Evolutionary conservation across 2,888 invertebrate species (phyloP).

Genomic region (Volucella zonaria): DNA sequence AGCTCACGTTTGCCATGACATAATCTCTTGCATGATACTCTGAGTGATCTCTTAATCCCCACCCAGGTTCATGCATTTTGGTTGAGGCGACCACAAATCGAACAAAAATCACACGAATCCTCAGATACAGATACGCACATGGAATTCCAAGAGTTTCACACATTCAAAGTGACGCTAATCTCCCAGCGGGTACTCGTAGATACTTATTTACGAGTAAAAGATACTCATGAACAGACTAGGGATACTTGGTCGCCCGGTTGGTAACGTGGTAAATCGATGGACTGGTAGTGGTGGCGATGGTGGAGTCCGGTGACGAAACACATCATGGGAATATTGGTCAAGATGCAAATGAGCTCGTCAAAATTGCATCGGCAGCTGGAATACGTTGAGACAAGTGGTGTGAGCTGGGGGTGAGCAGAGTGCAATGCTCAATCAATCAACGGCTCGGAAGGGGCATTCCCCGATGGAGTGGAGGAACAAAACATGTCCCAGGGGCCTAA

Average conservation of each 20-base stretch:
- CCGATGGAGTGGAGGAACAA: not conserved
- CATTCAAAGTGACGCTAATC: conserved; percentile 66
- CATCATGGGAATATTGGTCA: conserved; percentile 57
- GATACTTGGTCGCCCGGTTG: too few species aligned
- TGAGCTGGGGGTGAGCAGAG: conserved; percentile 59
- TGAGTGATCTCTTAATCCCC: conserved; percentile 66
- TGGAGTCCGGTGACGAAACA: conserved; percentile 47
- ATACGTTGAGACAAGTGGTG: conserved; percentile 64
- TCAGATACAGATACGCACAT: conserved; percentile 58
- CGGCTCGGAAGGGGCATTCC: conserved; percentile 27
- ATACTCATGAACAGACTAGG: not conserved
- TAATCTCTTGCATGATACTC: conserved; percentile 67
- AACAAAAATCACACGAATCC: conserved; percentile 38
- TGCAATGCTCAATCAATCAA: conserved; percentile 67
- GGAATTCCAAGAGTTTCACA: conserved; percentile 69
- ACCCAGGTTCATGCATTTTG: not conserved
- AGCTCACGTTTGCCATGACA: conserved; percentile 67
- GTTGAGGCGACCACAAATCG: conserved; percentile 27
- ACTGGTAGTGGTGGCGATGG: not conserved
- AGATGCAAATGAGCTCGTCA: conserved; percentile 71
- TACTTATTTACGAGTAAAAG: conserved; percentile 31
- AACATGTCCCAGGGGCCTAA: conserved; percentile 62
- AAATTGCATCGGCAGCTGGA: conserved; percentile 65
- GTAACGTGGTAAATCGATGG: too few species aligned
- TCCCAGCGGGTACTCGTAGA: conserved; percentile 45